phyloP scores from a whole-genome alignment of 2,797 vertebrate genomes.

The Rhinophrynus dorsalis region DNA sequence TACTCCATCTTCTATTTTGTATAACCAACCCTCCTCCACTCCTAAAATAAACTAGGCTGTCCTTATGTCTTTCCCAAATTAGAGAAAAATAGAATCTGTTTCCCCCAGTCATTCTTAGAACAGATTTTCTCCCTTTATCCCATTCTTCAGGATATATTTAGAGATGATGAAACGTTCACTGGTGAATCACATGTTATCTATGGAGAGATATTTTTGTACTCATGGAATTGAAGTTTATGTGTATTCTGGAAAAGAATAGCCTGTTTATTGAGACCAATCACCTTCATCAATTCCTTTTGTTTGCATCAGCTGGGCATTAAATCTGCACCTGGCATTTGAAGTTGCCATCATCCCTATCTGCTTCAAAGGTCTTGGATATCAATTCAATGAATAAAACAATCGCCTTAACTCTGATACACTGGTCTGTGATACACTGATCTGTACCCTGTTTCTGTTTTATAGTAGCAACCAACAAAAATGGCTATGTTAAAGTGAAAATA shows the following conservation, averaged over 20 bases:
- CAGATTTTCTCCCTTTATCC: conserved; percentile 27
- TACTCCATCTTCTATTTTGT: conserved; percentile 30
- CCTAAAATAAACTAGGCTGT: conserved; percentile 38
- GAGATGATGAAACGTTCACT: conserved; percentile 33
- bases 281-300: background rate
- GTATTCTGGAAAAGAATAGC: background rate
- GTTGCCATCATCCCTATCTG: background rate
- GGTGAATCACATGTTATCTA: conserved; percentile 44
- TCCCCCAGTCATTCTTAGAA: conserved; percentile 15
- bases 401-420: too few species aligned
- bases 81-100: conserved; percentile 19
- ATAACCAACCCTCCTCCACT: conserved; percentile 23
- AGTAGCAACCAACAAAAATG: background rate
- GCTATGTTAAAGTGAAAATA: background rate
- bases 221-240: conserved; percentile 23
- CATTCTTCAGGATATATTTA: conserved; percentile 40
- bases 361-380: background rate
- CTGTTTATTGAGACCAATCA: background rate
- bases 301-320: background rate
- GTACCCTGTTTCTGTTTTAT: background rate
- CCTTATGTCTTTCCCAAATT: conserved; percentile 27
- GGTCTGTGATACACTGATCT: background rate
- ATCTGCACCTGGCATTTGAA: background rate
- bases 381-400: background rate
- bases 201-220: conserved; percentile 38